phyloP scores from a whole-genome alignment of 1,140 invertebrate genomes.

The Zophobas morio region DNA sequence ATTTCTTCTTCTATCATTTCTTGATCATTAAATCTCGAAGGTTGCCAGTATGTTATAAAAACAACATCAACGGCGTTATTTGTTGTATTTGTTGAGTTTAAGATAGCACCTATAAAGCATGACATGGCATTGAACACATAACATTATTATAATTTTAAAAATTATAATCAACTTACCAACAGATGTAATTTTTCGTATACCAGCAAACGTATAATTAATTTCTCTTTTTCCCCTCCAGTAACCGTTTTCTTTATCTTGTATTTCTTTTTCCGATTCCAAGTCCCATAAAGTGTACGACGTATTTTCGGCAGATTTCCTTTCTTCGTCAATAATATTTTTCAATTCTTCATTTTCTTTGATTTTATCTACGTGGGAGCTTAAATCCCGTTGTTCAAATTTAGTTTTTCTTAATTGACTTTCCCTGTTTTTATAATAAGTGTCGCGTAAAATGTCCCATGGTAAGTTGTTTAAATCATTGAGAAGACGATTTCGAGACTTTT shows the following conservation, averaged over 20 bases:
- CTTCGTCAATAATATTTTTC: constrained; percentile 60
- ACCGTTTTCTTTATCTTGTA: constrained; percentile 62
- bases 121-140: no score
- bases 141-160: constrained; percentile 40
- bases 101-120: constrained; percentile 63
- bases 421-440: constrained; percentile 65
- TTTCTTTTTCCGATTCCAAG: constrained; percentile 65
- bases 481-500: constrained; percentile 60
- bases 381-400: constrained; percentile 65
- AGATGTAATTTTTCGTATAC: constrained; percentile 60
- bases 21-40: constrained; percentile 66
- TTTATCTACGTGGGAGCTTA: constrained; percentile 62
- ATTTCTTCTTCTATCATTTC: constrained; percentile 69
- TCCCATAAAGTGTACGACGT: constrained; percentile 65
- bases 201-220: constrained; percentile 49
- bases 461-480: constrained; percentile 62
- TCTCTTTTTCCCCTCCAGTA: constrained; percentile 62
- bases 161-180: constrained; percentile 68
- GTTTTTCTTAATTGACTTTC: constrained; percentile 63
- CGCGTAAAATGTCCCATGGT: constrained; percentile 64
- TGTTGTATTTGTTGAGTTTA: constrained; percentile 57
- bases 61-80: constrained; percentile 70
- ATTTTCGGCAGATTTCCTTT: constrained; percentile 58
- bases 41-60: constrained; percentile 73
- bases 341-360: constrained; percentile 62